Conservation (phyloP, 2,888 invertebrate species). For the Eupithecia insigniata region DNA sequence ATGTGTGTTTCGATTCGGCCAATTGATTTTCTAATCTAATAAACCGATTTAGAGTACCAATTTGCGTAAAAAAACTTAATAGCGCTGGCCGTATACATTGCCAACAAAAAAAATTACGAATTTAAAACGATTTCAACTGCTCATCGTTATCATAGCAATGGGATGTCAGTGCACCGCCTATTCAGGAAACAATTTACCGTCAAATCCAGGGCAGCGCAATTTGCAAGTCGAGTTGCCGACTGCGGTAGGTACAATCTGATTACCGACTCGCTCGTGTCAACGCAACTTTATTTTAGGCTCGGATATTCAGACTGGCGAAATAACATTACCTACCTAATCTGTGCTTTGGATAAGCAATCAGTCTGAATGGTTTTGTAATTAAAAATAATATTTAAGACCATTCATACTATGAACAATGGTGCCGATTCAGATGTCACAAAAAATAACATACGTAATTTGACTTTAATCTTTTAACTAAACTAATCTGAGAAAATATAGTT, state of each 20-base stretch:
- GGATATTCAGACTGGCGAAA: not conserved
- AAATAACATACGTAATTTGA: too few species aligned
- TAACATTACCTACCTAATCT: too few species aligned
- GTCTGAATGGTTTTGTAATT: too few species aligned
- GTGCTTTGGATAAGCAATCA: not conserved
- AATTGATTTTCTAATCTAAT: too few species aligned
- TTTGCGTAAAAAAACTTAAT: too few species aligned
- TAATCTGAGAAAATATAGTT: too few species aligned
- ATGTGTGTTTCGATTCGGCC: too few species aligned
- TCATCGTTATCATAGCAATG: constrained; percentile 8
- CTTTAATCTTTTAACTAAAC: too few species aligned
- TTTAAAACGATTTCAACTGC: not conserved
- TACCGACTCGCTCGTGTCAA: not conserved
- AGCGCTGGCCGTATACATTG: not conserved
- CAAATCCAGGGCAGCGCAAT: constrained; percentile 13
- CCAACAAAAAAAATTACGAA: not conserved
- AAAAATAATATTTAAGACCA: too few species aligned
- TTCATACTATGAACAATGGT: too few species aligned
- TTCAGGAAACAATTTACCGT: constrained; percentile 19
- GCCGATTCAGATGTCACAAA: too few species aligned
- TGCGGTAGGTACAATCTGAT: constrained; percentile 2
- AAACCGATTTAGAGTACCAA: too few species aligned
- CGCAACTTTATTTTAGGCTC: not conserved
- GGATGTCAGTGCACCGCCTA: constrained; percentile 3
- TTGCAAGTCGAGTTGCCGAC: constrained; percentile 15